Base-by-base conservation (phyloP, 2,113 vertebrate species). In the Cathartes aura region DNA sequence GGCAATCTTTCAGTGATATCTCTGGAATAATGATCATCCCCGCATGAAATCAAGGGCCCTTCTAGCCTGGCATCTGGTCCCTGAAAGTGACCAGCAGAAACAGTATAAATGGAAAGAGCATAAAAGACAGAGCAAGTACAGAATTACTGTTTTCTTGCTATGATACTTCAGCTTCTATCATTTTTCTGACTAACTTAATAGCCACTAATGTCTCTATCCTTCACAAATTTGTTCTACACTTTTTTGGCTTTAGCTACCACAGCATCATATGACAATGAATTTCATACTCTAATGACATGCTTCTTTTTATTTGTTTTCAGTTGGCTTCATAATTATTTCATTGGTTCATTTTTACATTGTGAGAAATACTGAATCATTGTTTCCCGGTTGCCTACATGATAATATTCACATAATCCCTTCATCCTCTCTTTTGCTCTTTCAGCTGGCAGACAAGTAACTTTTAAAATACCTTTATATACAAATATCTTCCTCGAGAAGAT, bases 1-100 rank as follows among this genome's bases (percentile, higher is more conserved):
- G 23, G 7, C 6, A 79, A 23, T 34, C 23, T 38, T 79, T 87
- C n/a, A 43, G 2, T 38, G 12, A 12, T 63, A 34, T 47, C 38
- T 36, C 12, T 34, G 34, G 8, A 93, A 38, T 47, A 68, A 58
- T 26, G 63, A 43, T 19, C 23, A 64, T 71, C 47, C 8, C 2
- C 0, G 0, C 19, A 34, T 32, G 34, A 73, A 73, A 64, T 45
- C 6, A 29, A 62, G 38, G 12, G 3, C 3, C 6, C 19, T 78
- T 87, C 13, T 63, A 42, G 29, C 5, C 38, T 85, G 13, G 2
- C 38, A 60, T 34, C 1, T 8, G 10, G 6, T 38, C 7, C 58
- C 50, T 58, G 32, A 75, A 92, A 92, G 17, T 11, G 11, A 42
- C 4, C 16, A 66, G 4, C 4, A 48, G 27, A 64, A 50, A 52